Percentiles rank a stretch among this genome's conserved stretches.
phyloP scores from a whole-genome alignment of 1,140 invertebrate species.

The Drosophila obscura region DNA sequence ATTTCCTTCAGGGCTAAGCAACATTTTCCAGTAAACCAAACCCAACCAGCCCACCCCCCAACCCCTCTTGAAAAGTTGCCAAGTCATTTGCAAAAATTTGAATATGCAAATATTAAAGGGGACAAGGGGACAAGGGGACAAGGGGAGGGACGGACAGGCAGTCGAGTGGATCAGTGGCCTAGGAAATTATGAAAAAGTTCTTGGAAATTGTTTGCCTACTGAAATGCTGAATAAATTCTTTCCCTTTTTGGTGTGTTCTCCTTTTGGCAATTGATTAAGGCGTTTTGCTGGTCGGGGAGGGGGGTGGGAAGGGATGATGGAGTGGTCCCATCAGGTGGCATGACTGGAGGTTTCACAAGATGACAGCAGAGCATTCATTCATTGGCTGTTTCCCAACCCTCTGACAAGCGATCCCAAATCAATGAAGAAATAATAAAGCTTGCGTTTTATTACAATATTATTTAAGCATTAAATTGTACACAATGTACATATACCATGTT shows the following conservation, averaged over 20 bases:
- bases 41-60: neutral
- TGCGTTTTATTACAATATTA: too few species aligned
- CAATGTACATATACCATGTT: neutral
- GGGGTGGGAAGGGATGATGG: constrained; percentile 9
- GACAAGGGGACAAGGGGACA: too few species aligned
- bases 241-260: neutral
- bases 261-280: constrained; percentile 39
- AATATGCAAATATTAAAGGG: constrained; percentile 58
- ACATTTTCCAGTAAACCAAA: constrained; percentile 27
- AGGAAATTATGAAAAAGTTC: constrained; percentile 53
- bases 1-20: constrained; percentile 47
- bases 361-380: constrained; percentile 7
- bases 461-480: too few species aligned
- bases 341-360: constrained; percentile 7
- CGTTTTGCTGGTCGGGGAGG: neutral
- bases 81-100: constrained; percentile 64
- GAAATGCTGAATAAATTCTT: constrained; percentile 28
- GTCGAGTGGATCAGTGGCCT: constrained; percentile 19
- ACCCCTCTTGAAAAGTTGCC: constrained; percentile 20
- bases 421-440: too few species aligned
- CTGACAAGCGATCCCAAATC: neutral
- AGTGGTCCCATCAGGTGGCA: constrained; percentile 27
- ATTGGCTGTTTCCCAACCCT: constrained; percentile 7
- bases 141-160: neutral
- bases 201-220: constrained; percentile 51